A percentile compares a stretch with the other conserved stretches of the same genome.
phyloP scores from a whole-genome alignment of 2,797 vertebrate species.

The Graptemys geographica region DNA sequence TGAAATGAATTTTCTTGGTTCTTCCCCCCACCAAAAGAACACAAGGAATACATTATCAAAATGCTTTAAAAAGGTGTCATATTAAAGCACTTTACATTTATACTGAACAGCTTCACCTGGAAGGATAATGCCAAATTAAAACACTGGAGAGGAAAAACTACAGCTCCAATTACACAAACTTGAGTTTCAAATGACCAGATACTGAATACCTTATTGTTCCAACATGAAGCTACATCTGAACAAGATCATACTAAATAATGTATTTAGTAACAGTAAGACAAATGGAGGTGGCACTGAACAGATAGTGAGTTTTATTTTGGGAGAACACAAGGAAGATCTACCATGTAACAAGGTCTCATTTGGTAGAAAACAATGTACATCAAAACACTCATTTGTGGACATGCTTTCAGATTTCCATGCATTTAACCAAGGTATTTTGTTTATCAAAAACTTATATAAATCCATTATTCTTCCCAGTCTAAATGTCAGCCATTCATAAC shows the following conservation, averaged over 20 bases:
- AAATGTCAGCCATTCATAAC: constrained; percentile 19
- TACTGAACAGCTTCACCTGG: constrained; percentile 76
- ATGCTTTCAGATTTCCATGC: constrained; percentile 20
- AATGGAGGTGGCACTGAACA: not conserved
- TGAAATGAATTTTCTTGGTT: constrained; percentile 65
- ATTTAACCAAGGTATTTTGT: not conserved
- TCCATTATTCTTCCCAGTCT: constrained; percentile 24
- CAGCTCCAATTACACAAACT: constrained; percentile 35
- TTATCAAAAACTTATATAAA: constrained; percentile 3
- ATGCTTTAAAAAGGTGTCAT: constrained; percentile 75
- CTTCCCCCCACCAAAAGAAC: constrained; percentile 73
- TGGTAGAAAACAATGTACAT: constrained; percentile 9
- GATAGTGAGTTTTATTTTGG: not conserved
- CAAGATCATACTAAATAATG: not conserved
- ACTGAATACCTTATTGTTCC: constrained; percentile 13
- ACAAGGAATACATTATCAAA: constrained; percentile 83
- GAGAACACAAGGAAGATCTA: constrained; percentile 31
- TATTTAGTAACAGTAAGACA: constrained; percentile 20
- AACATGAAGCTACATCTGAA: constrained; percentile 50
- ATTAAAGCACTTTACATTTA: constrained; percentile 63
- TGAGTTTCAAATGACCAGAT: constrained; percentile 21
- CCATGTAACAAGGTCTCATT: not conserved
- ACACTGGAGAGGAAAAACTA: constrained; percentile 14
- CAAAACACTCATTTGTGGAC: constrained; percentile 30
- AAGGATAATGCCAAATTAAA: constrained; percentile 55